phyloP scores from a whole-genome alignment of 2,888 invertebrate genomes.

The Pseudolycoriella hygida region DNA sequence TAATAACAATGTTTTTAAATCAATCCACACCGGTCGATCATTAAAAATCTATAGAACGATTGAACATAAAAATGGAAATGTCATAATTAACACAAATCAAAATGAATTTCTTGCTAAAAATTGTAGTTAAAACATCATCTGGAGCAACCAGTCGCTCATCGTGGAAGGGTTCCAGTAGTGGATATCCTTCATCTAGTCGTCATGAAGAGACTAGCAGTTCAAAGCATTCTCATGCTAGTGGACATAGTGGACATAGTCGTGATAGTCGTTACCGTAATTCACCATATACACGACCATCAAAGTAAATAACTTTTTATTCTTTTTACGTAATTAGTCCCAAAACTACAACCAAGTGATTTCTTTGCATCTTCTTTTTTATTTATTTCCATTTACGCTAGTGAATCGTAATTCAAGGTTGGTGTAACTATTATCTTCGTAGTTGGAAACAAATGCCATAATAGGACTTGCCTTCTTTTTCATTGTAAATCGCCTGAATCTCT shows the following conservation, averaged over 20 bases:
- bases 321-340: neutral
- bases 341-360: neutral
- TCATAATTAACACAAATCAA: constrained; percentile 4
- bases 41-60: too few species aligned
- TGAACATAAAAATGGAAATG: constrained; percentile 7
- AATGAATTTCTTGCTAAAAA: constrained; percentile 1
- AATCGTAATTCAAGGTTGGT: too few species aligned
- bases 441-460: too few species aligned
- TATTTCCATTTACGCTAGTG: too few species aligned
- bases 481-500: too few species aligned
- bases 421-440: too few species aligned
- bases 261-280: constrained; percentile 37
- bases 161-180: constrained; percentile 12
- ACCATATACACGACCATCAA: constrained; percentile 37
- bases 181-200: constrained; percentile 11
- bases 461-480: too few species aligned
- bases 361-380: neutral
- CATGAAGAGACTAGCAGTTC: constrained; percentile 10
- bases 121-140: constrained; percentile 11
- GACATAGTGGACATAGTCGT: constrained; percentile 17
- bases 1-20: too few species aligned
- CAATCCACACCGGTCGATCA: too few species aligned
- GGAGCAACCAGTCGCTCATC: constrained; percentile 8
- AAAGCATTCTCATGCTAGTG: constrained; percentile 9
- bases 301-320: constrained; percentile 23